Evolutionary conservation across 2,888 invertebrate species (phyloP).

Genomic region (Tromatobia lineatoria): DNA sequence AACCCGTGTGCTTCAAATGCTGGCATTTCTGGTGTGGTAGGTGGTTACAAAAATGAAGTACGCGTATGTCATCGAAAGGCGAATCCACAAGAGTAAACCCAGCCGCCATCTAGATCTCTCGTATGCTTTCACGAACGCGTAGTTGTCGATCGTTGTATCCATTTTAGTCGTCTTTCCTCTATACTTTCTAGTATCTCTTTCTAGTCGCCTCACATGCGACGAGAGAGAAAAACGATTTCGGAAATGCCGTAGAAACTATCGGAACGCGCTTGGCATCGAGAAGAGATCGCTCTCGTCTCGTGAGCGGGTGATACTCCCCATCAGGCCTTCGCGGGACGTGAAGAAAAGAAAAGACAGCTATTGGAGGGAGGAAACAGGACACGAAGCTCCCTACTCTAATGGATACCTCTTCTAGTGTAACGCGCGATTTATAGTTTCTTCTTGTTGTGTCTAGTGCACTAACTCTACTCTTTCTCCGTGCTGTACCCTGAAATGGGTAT

Average conservation of each 20-base stretch:
- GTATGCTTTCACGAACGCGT: background rate
- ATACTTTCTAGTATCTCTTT: background rate
- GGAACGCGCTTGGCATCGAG: constrained; percentile 57
- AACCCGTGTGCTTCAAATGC: constrained; percentile 12
- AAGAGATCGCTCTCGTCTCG: constrained; percentile 50
- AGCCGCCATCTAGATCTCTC: background rate
- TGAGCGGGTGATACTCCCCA: constrained; percentile 3
- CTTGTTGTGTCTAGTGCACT: constrained; percentile 41
- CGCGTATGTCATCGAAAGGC: constrained; percentile 34
- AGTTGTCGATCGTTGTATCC: constrained; percentile 22
- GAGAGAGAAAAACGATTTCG: constrained; percentile 60
- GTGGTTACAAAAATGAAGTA: constrained; percentile 52
- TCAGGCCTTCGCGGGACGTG: constrained; percentile 26
- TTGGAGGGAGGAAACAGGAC: constrained; percentile 56
- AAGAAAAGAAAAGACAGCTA: constrained; percentile 21
- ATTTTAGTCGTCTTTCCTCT: constrained; percentile 10
- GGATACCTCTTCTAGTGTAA: constrained; percentile 55
- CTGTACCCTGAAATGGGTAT: constrained; percentile 23
- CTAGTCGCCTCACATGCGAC: constrained; percentile 12
- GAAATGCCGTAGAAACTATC: constrained; percentile 55
- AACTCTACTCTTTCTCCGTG: constrained; percentile 13
- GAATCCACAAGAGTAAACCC: background rate
- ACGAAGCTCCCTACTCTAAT: constrained; percentile 63
- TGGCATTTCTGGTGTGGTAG: constrained; percentile 29
- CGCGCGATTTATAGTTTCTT: constrained; percentile 63